Evolutionary conservation across 2,113 vertebrate genomes (phyloP).

Genomic region (cattle (Bos taurus)): DNA sequence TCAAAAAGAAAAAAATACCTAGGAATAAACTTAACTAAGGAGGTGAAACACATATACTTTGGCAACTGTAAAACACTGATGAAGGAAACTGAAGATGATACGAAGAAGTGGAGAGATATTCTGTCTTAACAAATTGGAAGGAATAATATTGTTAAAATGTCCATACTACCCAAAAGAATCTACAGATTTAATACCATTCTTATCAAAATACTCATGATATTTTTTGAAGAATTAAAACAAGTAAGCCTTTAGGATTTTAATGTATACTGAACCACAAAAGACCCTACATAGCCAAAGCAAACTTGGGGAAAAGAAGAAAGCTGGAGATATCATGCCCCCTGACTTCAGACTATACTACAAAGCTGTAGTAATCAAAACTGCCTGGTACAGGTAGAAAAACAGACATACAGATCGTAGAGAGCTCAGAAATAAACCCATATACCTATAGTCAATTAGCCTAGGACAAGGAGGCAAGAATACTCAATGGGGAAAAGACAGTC

Average conservation of each 20-base stretch:
- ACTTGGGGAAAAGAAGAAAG: neutral
- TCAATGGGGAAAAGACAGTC: neutral
- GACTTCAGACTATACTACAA: neutral
- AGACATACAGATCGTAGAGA: neutral
- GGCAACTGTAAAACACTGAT: neutral
- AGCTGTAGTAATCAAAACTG: neutral
- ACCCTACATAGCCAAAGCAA: neutral
- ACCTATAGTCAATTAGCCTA: neutral
- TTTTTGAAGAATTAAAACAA: neutral
- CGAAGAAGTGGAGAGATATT: neutral
- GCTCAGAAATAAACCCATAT: neutral
- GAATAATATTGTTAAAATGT: neutral
- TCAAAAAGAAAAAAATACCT: neutral
- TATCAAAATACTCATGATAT: too few relatives aligned
- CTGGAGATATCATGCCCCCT: neutral
- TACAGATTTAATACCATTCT: neutral
- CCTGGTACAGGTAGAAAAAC: neutral
- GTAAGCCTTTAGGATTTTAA: neutral
- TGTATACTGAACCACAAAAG: neutral
- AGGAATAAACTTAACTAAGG: neutral
- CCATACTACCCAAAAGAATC: neutral
- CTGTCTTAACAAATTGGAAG: neutral
- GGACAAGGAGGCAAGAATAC: neutral
- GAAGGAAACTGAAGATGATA: neutral
- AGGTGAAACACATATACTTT: neutral